A percentile compares a stretch with the other conserved stretches of the same genome.
Conservation (phyloP, 2,113 vertebrate species). For the Laticauda laticaudata region DNA sequence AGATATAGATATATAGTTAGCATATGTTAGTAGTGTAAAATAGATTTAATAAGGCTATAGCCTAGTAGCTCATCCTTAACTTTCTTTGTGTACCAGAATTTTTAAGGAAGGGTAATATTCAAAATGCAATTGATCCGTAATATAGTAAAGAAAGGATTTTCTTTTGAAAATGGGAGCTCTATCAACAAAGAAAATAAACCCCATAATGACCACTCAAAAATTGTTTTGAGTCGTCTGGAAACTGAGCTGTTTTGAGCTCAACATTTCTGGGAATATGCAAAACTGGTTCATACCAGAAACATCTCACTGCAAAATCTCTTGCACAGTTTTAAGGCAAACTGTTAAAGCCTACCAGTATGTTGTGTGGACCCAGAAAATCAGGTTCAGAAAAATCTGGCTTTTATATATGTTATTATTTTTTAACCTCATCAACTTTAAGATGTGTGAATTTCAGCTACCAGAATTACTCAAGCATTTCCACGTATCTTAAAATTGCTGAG, state of each 20-base stretch:
- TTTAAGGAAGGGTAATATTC: background rate
- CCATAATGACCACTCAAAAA: background rate
- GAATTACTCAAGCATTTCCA: background rate
- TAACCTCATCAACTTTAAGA: background rate
- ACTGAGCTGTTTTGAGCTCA: background rate
- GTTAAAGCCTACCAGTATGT: background rate
- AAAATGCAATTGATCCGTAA: background rate
- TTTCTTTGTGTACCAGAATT: background rate
- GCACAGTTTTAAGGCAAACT: background rate
- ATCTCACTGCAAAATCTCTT: background rate
- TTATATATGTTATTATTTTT: background rate
- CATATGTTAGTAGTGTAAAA: background rate
- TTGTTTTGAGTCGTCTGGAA: background rate
- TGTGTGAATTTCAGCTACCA: background rate
- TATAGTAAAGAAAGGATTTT: background rate
- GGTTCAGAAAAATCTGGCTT: background rate
- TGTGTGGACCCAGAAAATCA: background rate
- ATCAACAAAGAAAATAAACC: background rate
- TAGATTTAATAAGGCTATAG: background rate
- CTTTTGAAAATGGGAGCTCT: background rate
- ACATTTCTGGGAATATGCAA: background rate
- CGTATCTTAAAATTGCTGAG: background rate
- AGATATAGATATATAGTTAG: background rate
- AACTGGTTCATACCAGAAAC: background rate
- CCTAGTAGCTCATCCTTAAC: background rate